Percentiles rank a stretch among this genome's conserved stretches.
These are phyloP conservation scores for Dryobotodes eremita DNA, from an alignment of 2,888 invertebrate genomes.

Conservation along the genomic window DNA sequence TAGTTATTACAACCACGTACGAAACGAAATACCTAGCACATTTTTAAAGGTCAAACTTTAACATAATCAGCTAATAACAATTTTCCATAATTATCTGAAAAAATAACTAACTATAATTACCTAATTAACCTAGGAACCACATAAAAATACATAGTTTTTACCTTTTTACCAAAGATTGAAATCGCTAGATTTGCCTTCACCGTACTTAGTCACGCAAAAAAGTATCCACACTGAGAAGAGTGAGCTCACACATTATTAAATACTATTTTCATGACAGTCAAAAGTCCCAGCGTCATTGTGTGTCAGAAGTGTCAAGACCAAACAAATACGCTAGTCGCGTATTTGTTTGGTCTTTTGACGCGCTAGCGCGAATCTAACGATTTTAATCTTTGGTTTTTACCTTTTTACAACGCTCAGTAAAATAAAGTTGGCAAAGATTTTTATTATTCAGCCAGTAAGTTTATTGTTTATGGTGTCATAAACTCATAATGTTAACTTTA, in stretches of 20 bases:
- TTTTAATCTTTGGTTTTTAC: constrained; percentile 18
- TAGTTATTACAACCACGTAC: constrained; percentile 8
- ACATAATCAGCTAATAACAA: constrained; percentile 30
- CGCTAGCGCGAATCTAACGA: not conserved
- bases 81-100: constrained; percentile 44
- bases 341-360: no score
- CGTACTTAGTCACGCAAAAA: not conserved
- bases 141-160: constrained; percentile 54
- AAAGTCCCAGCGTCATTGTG: not conserved
- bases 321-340: not conserved
- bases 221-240: not conserved
- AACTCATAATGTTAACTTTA: constrained; percentile 49
- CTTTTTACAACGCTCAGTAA: constrained; percentile 47
- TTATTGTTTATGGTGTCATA: constrained; percentile 52
- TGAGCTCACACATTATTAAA: no score
- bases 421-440: constrained; percentile 53
- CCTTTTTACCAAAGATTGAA: constrained; percentile 34
- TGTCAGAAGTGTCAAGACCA: not conserved
- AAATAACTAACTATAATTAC: constrained; percentile 5
- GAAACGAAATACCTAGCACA: constrained; percentile 4
- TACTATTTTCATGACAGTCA: not conserved
- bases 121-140: constrained; percentile 1
- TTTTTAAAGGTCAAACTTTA: constrained; percentile 32
- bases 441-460: constrained; percentile 50
- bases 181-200: not conserved